A percentile compares a stretch with the other conserved stretches of the same genome.
These are phyloP conservation scores for Kryptolebias marmoratus DNA, from an alignment of 2,113 vertebrate species.

Conservation along the genomic window DNA sequence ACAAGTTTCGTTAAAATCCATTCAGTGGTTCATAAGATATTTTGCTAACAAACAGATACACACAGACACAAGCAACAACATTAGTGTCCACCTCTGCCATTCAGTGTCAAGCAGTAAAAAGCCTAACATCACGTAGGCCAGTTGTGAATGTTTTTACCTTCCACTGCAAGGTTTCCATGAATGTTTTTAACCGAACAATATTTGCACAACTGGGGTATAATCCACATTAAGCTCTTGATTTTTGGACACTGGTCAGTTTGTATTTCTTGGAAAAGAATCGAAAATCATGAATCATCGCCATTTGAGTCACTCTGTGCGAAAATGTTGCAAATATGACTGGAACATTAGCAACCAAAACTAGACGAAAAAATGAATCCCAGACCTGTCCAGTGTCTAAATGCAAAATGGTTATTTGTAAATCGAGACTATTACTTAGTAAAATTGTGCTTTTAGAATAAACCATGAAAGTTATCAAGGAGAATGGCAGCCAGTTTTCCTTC, in stretches of 20 bases:
- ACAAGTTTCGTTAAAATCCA: no score
- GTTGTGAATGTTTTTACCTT: no score
- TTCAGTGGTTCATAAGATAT: no score
- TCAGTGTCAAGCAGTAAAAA: no score
- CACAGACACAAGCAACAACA: no score
- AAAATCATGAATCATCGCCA: slow-evolving; percentile 53
- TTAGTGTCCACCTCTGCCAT: no score
- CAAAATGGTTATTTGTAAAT: slow-evolving; percentile 63
- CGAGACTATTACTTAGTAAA: slow-evolving; percentile 71
- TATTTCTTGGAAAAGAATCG: slow-evolving; percentile 15
- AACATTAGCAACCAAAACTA: slow-evolving; percentile 32
- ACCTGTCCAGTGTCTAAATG: slow-evolving; percentile 26
- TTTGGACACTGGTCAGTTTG: slow-evolving; percentile 28
- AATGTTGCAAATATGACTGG: slow-evolving; percentile 55
- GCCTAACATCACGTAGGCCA: no score
- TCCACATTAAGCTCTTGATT: neutral
- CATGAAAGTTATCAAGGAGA: slow-evolving; percentile 62
- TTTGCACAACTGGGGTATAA: slow-evolving; percentile 3
- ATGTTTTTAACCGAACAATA: slow-evolving; percentile 7
- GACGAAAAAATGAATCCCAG: slow-evolving; percentile 47
- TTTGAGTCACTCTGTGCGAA: slow-evolving; percentile 49
- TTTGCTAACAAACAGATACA: no score
- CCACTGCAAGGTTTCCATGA: no score
- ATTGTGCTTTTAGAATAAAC: slow-evolving; percentile 63
- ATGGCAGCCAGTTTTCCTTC: slow-evolving; percentile 71